A percentile compares a stretch with the other conserved stretches of the same genome.
Conservation (phyloP, 2,888 invertebrate genomes). For the Octonoba sinensis region DNA sequence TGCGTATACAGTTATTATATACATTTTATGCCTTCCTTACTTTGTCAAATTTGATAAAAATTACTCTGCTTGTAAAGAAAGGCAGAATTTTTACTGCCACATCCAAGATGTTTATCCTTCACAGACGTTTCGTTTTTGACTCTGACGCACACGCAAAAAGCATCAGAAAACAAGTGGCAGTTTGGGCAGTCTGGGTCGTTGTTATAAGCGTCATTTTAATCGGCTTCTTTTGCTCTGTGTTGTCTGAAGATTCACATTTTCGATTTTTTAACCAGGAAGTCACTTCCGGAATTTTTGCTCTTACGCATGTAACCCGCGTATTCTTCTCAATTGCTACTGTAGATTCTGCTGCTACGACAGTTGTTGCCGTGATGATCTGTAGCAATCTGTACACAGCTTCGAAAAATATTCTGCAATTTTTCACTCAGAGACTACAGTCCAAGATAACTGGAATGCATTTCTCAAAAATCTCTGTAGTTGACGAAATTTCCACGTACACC, state of each 20-base stretch:
- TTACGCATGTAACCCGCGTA: background rate
- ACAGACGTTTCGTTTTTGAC: background rate
- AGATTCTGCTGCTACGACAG: background rate
- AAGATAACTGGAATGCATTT: background rate
- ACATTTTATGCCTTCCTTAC: constrained; percentile 20
- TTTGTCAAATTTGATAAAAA: constrained; percentile 12
- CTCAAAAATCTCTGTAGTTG: background rate
- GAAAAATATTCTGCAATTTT: background rate
- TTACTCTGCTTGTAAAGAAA: constrained; percentile 2
- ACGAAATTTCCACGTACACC: constrained; percentile 5
- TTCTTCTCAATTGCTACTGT: background rate
- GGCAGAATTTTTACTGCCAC: background rate
- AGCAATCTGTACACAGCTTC: constrained; percentile 20
- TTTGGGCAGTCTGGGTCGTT: background rate
- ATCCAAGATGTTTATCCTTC: background rate
- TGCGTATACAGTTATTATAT: background rate
- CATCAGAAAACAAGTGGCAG: background rate
- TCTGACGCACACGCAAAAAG: background rate
- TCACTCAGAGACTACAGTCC: background rate
- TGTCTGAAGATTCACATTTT: background rate
- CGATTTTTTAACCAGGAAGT: background rate
- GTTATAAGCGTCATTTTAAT: background rate
- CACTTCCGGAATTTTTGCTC: background rate
- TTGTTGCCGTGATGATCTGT: constrained; percentile 10
- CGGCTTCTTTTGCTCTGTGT: background rate